A percentile compares a stretch with the other conserved stretches of the same genome.
Conservation (phyloP, 1,140 invertebrate species). For the Hesperophylax magnus region DNA sequence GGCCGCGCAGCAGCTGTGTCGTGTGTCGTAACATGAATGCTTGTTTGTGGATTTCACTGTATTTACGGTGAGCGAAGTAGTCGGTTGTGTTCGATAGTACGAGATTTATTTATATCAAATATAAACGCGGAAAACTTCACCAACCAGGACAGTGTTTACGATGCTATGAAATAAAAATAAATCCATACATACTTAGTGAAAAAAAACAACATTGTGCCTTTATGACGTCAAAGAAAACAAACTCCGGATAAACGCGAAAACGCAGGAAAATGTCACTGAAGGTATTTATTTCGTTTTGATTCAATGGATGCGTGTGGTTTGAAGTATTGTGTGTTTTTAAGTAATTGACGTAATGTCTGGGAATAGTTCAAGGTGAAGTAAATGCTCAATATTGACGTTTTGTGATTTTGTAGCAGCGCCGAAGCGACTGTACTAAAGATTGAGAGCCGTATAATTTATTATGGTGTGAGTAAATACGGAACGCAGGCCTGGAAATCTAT, state of each 20-base stretch:
- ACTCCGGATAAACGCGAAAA: background rate
- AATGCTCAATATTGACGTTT: conserved; percentile 54
- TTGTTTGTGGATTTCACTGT: conserved; percentile 30
- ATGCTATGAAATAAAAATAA: conserved; percentile 3
- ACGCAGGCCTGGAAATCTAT: conserved; percentile 17
- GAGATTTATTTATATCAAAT: conserved; percentile 3
- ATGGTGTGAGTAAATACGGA: conserved; percentile 25
- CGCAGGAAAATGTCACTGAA: conserved; percentile 52
- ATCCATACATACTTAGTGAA: background rate
- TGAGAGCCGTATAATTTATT: conserved; percentile 12
- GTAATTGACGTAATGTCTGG: conserved; percentile 42
- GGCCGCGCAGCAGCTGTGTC: background rate
- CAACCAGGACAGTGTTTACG: background rate
- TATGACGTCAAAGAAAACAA: conserved; percentile 15
- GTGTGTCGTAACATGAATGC: background rate
- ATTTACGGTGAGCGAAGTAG: background rate
- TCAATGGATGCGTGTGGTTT: background rate
- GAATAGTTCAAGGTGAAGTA: conserved; percentile 56
- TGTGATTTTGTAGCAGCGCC: conserved; percentile 28
- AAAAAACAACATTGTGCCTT: background rate
- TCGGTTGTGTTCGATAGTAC: conserved; percentile 10
- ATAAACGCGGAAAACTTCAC: conserved; percentile 3
- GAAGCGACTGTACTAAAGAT: conserved; percentile 25
- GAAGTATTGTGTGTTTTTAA: conserved; percentile 7
- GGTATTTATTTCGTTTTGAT: conserved; percentile 43